Evolutionary conservation across 2,888 invertebrate species (phyloP), one percentile per base, ranked within the genome.

Genomic region (Yponomeuta plumbellus): DNA sequence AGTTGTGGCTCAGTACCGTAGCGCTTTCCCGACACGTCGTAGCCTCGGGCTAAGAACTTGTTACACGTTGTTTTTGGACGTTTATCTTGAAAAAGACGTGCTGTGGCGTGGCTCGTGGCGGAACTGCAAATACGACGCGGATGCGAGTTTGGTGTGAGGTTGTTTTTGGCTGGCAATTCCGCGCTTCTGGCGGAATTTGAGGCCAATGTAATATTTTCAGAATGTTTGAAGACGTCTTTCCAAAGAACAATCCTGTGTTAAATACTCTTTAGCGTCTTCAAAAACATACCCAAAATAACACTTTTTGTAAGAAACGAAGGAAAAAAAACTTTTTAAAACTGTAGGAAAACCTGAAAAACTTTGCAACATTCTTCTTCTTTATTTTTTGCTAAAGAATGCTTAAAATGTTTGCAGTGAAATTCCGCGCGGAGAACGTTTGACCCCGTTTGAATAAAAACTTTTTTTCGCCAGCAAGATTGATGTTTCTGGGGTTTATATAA

Each of bases 11-110:
- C 44, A 8, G 44, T 3, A 52, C 17, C 74, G 75, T 80, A 77
- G 78, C 83, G 82, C 84, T 85, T 68, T 80, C 83, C 71, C 76
- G 77, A 76, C 84, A 81, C 84, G 85, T 80, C 76, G 76, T 65
- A 76, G 85, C 86, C 83, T 73, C 75, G 70, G 77, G 86, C 81
- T 71, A 76, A 69, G 72, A 79, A 80, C 83, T 85, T 80, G 84
- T 83, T 81, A 83, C 80, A 70, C 73, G 65, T 65, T 66, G 68
- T 70, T 69, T 66, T 68, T 70, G 66, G 62, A 66, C 62, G 61
- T 62, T 66, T 66, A 62, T 62, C 62, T 66, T 13, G 66, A 40
- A 66, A 59, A 66, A 59, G 59, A 65, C 59, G 59, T 65, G 57
- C 26, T 34, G 58, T 59, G 26, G 26, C 20, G 58, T 64, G 22